A percentile compares a stretch with the other conserved stretches of the same genome.
Evolutionary conservation across 2,797 vertebrate genomes (phyloP).

Genomic region (Micropoecilia bifurca): DNA sequence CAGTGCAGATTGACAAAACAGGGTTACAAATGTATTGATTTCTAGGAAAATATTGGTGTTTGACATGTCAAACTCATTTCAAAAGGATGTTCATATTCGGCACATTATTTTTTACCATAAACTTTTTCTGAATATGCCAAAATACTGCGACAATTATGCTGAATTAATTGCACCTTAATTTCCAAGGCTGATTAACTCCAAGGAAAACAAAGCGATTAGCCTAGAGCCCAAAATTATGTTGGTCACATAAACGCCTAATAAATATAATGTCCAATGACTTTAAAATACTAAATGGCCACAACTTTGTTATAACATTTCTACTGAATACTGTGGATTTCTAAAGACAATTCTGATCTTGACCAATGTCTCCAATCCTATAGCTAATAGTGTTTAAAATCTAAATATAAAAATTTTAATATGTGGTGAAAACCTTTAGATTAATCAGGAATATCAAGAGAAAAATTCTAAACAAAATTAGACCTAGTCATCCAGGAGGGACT

Average conservation of each 20-base stretch:
- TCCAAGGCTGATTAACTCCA: no score
- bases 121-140: not conserved
- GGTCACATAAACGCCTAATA: not conserved
- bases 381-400: not conserved
- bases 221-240: not conserved
- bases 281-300: not conserved
- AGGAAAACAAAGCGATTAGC: not conserved
- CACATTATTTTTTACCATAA: not conserved
- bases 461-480: no score
- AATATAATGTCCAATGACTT: not conserved
- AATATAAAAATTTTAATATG: no score
- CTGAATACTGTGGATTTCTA: not conserved
- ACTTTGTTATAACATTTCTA: not conserved
- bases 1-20: constrained; percentile 38
- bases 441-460: not conserved
- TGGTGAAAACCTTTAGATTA: not conserved
- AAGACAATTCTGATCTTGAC: not conserved
- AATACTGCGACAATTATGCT: not conserved
- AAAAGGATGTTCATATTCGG: not conserved
- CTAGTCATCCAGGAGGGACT: no score
- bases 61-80: constrained; percentile 45
- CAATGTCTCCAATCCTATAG: not conserved
- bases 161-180: not conserved
- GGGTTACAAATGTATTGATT: constrained; percentile 46
- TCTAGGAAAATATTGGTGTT: constrained; percentile 25